Conservation (phyloP, 2,113 vertebrate genomes). For the Theristicus caerulescens region DNA sequence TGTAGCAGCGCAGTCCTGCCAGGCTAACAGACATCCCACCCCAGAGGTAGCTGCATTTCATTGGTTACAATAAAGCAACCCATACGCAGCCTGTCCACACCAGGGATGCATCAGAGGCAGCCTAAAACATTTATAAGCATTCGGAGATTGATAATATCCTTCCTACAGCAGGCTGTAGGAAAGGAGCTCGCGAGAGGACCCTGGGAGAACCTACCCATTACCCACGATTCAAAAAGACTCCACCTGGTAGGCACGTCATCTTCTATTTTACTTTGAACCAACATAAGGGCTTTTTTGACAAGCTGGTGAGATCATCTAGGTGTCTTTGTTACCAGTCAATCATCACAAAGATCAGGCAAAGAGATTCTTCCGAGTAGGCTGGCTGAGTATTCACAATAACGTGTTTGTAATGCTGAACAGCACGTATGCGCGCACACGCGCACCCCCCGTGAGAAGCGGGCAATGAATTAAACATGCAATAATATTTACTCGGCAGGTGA, state of each 20-base stretch:
- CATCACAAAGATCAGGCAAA: not conserved
- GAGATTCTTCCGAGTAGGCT: not conserved
- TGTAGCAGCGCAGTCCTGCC: rapidly evolving
- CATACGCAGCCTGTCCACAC: not conserved
- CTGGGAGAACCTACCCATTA: not conserved
- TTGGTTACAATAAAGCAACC: not conserved
- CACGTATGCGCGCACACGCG: rapidly evolving
- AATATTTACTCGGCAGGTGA: not conserved
- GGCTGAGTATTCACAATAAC: rapidly evolving
- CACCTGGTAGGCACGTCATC: not conserved
- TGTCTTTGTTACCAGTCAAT: not conserved
- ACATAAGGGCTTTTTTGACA: not conserved
- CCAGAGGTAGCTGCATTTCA: not conserved
- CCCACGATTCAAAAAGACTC: not conserved
- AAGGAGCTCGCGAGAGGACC: not conserved
- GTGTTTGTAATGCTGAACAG: not conserved
- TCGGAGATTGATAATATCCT: not conserved
- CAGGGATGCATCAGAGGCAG: not conserved
- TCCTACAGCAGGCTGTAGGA: not conserved
- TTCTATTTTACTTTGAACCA: not conserved
- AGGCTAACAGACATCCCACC: not conserved
- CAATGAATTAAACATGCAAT: conserved; percentile 1
- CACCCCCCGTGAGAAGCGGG: rapidly evolving
- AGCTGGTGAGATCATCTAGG: not conserved
- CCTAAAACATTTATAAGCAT: not conserved